Base-by-base conservation (phyloP, 2,888 invertebrate genomes). In the Hydrotaea diabolus region DNA sequence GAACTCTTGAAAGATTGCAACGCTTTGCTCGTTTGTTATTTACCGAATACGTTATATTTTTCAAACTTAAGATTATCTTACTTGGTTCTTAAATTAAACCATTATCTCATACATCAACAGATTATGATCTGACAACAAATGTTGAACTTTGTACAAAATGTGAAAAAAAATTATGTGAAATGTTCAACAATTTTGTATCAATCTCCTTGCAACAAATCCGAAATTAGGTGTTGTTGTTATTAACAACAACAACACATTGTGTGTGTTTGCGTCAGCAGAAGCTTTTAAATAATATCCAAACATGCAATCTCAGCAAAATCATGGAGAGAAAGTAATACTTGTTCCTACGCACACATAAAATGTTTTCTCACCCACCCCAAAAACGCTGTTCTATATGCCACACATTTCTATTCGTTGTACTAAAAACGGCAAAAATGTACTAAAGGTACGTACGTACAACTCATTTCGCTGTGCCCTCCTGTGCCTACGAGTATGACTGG, bases 301-400 rank as follows among this genome's bases (percentile, higher is more conserved):
- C 66, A 39, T 23, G 71, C 26, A 77, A 80, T 80, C 74, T 80
- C 43, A 74, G 83, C 72, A 57, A 80, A 49, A 79, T 19, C 57
- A n/a, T 15, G 49, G 46, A 77, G 77, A 83, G 74, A 80, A 59
- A 17, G 21, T 36, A 77, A 66, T 59, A 23, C 13, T 49, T n/a
- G 49, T 23, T 23, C 59, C 26, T 9, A 26, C 23, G 26, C 59
- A 59, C 59, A 49, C 49, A 49, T 15, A n/a, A 4, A n/a, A 15
- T n/a, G 49, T 55, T 36, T 53, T 80, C 80, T 83, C 77, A 80
- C 77, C 77, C 69, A 80, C 73, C 62, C 9, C 15, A 74, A 64
- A 66, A 66, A n/a, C n/a, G n/a, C n/a, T 64, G 13, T 55, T 73
- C 73, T 80, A 76, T 80, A 72, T 80, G 73, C 76, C 57, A 78